phyloP scores from a whole-genome alignment of 1,140 invertebrate species.

The Drosophila melanogaster region Release_6_plus_ISO1_MT NT_033777.3:24361001-24361500 shows the following conservation, averaged over 20 bases:
- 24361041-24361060: slow-evolving; percentile 28
- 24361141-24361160: slow-evolving; percentile 4
- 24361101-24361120: background rate
- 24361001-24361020: slow-evolving; percentile 29
- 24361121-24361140: background rate
- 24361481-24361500: slow-evolving; percentile 39
- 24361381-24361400: slow-evolving; percentile 41
- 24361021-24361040: slow-evolving; percentile 40
- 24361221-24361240: slow-evolving; percentile 60
- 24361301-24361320: background rate
- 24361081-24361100: background rate
- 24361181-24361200: background rate
- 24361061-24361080: slow-evolving; percentile 26
- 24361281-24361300: slow-evolving; percentile 27
- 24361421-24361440: background rate
- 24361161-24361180: background rate
- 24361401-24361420: background rate
- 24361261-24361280: slow-evolving; percentile 26
- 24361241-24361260: slow-evolving; percentile 37
- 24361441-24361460: slow-evolving; percentile 15
- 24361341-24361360: slow-evolving; percentile 62
- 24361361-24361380: slow-evolving; percentile 46
- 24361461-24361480: slow-evolving; percentile 34
- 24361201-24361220: background rate
- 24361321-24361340: background rate